Evolutionary conservation across 2,888 invertebrate genomes (phyloP), one percentile per base, ranked within the genome.

Genomic region (Horisme vitalbata): DNA sequence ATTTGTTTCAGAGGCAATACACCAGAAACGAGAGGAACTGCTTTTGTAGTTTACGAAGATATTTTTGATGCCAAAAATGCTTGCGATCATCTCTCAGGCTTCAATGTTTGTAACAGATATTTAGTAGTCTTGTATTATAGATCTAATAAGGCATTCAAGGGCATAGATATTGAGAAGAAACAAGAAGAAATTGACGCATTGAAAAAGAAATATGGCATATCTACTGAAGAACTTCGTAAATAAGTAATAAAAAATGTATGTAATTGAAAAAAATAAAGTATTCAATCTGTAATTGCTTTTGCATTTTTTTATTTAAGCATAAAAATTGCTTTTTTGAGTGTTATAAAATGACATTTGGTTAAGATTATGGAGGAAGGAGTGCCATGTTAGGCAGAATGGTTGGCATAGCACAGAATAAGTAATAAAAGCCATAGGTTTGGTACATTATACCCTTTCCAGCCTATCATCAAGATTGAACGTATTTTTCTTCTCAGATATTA

Each of bases 31-130:
- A 93, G 98, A 79, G 99, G 99, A 37, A 99, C 99, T 20, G 99
- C 99, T 10, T 99, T 99, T 92, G 99, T 99, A 33, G 98, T 99
- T 0, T 99, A 99, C 83, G 99, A 99, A 89, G 99, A 99, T 76
- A 99, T 99, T 68, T 99, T 99, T 90, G 99, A 99, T 92, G 99
- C 99, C 0, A 99, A 99, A 85, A 99, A 99, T 90, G 99, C 99
- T 2, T 99, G 99, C 84, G 99, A 99, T 80, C 99, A 99, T 84
- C 90, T 99, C 41, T 98, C 98, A 41, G 99, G 99, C 5, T 99
- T 99, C 83, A 99, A 99, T 81, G 99, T 99, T 18, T 99, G 99
- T 79, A 99, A 99, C 83, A 92, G 99, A 66, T 99, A 99, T 78
- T 91, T 99, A 21, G 99, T 99, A n/a, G 99, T 99, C 1, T 89